These are phyloP conservation scores for Prionailurus viverrinus DNA, from an alignment of 2,113 vertebrate species.

Conservation along the genomic window DNA sequence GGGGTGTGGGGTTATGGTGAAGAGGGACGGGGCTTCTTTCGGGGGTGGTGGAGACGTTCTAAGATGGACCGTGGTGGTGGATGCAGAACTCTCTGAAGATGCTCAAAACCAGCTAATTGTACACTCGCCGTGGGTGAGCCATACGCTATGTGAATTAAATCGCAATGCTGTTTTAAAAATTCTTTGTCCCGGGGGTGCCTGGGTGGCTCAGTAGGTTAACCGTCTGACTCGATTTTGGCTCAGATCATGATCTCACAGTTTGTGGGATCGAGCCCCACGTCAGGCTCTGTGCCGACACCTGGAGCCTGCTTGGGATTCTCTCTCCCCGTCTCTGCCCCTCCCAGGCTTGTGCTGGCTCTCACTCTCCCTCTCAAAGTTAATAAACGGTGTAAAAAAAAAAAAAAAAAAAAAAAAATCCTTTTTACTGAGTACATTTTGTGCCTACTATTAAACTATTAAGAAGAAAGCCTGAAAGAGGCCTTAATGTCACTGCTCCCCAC, in stretches of 20 bases:
- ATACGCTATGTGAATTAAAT: background rate
- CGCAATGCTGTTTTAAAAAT: background rate
- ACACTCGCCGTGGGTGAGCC: too few relatives aligned
- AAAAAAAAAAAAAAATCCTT: background rate
- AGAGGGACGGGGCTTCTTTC: background rate
- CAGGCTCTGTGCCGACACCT: too few relatives aligned
- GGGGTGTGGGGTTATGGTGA: accelerated
- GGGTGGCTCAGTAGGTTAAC: too few relatives aligned
- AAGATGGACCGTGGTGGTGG: background rate
- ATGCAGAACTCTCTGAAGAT: background rate
- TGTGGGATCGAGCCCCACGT: too few relatives aligned
- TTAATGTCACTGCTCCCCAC: accelerated
- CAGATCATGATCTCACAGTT: too few relatives aligned
- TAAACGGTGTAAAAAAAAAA: too few relatives aligned
- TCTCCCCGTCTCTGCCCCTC: too few relatives aligned
- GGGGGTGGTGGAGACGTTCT: background rate
- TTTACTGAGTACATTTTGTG: background rate
- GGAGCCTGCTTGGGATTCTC: too few relatives aligned
- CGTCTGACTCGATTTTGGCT: too few relatives aligned
- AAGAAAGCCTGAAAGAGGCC: background rate
- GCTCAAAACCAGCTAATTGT: background rate
- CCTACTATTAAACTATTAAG: background rate
- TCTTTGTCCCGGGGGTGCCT: too few relatives aligned
- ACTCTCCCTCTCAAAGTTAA: too few relatives aligned
- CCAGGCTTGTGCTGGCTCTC: too few relatives aligned